phyloP scores from a whole-genome alignment of 2,888 invertebrate genomes.

The Drosophila robusta region DNA sequence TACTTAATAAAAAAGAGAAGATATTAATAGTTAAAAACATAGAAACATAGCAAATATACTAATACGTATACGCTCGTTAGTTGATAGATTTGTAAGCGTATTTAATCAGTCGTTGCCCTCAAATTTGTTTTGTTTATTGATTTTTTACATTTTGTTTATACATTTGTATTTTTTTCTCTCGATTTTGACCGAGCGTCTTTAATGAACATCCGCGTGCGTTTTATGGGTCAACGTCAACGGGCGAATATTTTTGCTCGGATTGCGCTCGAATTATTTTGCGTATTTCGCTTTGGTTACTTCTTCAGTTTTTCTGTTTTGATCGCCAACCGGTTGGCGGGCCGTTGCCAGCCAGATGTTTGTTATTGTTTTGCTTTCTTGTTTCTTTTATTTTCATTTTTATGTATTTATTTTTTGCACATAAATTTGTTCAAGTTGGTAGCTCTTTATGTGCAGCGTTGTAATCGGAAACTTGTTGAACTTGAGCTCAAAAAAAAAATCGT shows the following conservation, averaged over 20 bases:
- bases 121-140: slow-evolving; percentile 7
- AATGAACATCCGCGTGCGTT: slow-evolving; percentile 62
- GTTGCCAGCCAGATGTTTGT: slow-evolving; percentile 22
- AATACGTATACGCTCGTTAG: too few species aligned
- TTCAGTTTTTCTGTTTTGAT: slow-evolving; percentile 73
- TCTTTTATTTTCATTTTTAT: slow-evolving; percentile 8
- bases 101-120: neutral
- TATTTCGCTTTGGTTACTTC: slow-evolving; percentile 61
- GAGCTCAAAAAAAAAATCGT: slow-evolving; percentile 56
- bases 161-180: slow-evolving; percentile 31
- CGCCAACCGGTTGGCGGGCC: slow-evolving; percentile 61
- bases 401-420: slow-evolving; percentile 47
- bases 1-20: too few species aligned
- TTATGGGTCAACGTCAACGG: slow-evolving; percentile 69
- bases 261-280: slow-evolving; percentile 66
- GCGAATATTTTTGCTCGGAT: slow-evolving; percentile 59
- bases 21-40: too few species aligned
- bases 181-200: slow-evolving; percentile 15
- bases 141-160: slow-evolving; percentile 32
- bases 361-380: slow-evolving; percentile 41
- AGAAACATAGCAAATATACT: too few species aligned
- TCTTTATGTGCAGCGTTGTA: slow-evolving; percentile 44
- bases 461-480: slow-evolving; percentile 73
- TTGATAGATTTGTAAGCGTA: slow-evolving; percentile 13
- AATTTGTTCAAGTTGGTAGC: slow-evolving; percentile 36